Evolutionary conservation across 2,888 invertebrate species (phyloP).

Genomic region (Parelbella ahira): DNA sequence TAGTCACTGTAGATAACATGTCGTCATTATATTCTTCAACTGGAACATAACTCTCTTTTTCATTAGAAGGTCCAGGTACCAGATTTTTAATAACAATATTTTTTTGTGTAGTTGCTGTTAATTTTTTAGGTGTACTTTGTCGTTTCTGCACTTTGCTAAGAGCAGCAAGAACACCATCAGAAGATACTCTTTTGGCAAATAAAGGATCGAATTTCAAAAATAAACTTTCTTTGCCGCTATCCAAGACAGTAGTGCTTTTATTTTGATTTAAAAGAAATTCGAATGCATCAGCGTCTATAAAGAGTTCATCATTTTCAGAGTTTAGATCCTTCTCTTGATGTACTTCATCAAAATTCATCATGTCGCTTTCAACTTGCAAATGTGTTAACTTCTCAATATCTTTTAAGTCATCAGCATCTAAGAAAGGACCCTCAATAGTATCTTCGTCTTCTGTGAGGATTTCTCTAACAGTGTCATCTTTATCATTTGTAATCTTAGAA

Average conservation of each 20-base stretch:
- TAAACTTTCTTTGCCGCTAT: slow-evolving; percentile 72
- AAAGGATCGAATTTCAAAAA: slow-evolving; percentile 73
- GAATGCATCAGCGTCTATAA: slow-evolving; percentile 71
- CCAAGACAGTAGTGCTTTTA: slow-evolving; percentile 52
- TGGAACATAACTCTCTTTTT: slow-evolving; percentile 34
- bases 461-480: slow-evolving; percentile 50
- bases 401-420: slow-evolving; percentile 53
- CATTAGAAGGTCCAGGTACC: slow-evolving; percentile 45
- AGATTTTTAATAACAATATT: slow-evolving; percentile 30
- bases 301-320: slow-evolving; percentile 55
- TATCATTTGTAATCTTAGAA: slow-evolving; percentile 48
- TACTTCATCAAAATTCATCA: slow-evolving; percentile 52
- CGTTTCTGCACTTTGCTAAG: slow-evolving; percentile 50
- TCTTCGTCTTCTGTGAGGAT: slow-evolving; percentile 70
- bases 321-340: slow-evolving; percentile 46
- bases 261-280: slow-evolving; percentile 70
- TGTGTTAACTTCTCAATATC: slow-evolving; percentile 42
- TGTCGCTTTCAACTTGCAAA: slow-evolving; percentile 42
- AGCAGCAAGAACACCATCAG: slow-evolving; percentile 55
- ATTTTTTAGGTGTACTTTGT: slow-evolving; percentile 59
- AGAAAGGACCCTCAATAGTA: slow-evolving; percentile 66
- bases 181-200: slow-evolving; percentile 62
- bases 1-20: slow-evolving; percentile 48
- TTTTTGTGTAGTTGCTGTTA: slow-evolving; percentile 31
- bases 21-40: slow-evolving; percentile 50